Percentiles rank a stretch among this genome's conserved stretches.
Conservation (phyloP, 2,888 invertebrate species). For the Plagiodera versicolora region DNA sequence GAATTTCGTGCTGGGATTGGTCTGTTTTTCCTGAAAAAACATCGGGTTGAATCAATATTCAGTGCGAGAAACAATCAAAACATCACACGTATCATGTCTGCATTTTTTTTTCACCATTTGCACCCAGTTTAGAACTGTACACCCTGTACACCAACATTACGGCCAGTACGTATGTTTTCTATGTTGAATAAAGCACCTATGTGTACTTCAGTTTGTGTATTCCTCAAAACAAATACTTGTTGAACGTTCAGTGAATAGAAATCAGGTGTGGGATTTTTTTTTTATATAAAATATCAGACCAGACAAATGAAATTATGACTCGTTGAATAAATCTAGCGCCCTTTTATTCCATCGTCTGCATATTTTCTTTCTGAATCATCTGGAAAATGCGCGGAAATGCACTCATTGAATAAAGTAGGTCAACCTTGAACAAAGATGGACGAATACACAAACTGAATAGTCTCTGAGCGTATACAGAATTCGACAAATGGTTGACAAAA, state of each 20-base stretch:
- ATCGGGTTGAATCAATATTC: too few relatives aligned
- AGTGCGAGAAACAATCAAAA: too few relatives aligned
- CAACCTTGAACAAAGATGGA: background rate
- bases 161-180: slow-evolving; percentile 37
- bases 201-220: background rate
- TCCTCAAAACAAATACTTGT: too few relatives aligned
- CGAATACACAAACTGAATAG: background rate
- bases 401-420: background rate
- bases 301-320: too few relatives aligned
- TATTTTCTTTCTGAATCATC: background rate
- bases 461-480: background rate
- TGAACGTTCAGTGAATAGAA: too few relatives aligned
- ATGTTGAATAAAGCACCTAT: background rate
- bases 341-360: background rate
- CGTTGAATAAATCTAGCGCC: too few relatives aligned
- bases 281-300: too few relatives aligned
- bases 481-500: background rate
- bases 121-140: slow-evolving; percentile 36
- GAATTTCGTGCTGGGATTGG: background rate
- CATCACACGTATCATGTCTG: slow-evolving; percentile 8
- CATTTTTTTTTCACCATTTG: slow-evolving; percentile 23
- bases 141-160: slow-evolving; percentile 37
- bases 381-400: background rate
- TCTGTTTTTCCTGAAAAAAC: background rate
- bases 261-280: too few relatives aligned